phyloP scores from a whole-genome alignment of 2,113 vertebrate species.

The Erythrocebus patas region DNA sequence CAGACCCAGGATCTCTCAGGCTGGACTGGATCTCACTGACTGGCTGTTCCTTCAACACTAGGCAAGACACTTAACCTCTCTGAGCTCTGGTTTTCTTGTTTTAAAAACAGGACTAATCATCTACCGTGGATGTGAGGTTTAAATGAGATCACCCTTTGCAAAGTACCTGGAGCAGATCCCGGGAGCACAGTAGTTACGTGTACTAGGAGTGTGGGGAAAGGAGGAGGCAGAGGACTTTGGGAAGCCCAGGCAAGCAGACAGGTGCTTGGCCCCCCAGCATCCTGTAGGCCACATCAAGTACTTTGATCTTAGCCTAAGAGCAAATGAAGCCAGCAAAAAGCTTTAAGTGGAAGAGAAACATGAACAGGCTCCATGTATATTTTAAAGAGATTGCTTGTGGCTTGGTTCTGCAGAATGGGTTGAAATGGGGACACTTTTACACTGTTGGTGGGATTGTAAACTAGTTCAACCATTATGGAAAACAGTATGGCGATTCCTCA shows the following conservation, averaged over 20 bases:
- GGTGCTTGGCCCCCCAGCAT: rapidly evolving
- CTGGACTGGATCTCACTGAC: neutral
- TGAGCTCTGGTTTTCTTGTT: neutral
- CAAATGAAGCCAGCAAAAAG: neutral
- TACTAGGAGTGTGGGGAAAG: neutral
- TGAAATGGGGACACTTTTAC: neutral
- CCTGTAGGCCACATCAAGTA: neutral
- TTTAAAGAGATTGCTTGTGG: neutral
- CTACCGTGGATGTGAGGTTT: neutral
- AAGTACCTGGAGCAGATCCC: neutral
- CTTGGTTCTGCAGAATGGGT: neutral
- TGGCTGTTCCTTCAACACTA: neutral
- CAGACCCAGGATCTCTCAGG: too few species aligned
- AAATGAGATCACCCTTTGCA: neutral
- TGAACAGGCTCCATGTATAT: neutral
- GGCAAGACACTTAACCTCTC: neutral
- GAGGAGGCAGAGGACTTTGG: neutral
- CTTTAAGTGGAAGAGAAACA: neutral
- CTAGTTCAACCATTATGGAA: too few species aligned
- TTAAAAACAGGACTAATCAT: neutral
- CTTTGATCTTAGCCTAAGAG: neutral
- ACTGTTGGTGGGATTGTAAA: too few species aligned
- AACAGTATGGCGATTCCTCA: too few species aligned
- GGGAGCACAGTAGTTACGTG: rapidly evolving
- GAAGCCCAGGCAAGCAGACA: neutral